phyloP scores from a whole-genome alignment of 2,888 invertebrate genomes.

The Hyalella azteca region DNA sequence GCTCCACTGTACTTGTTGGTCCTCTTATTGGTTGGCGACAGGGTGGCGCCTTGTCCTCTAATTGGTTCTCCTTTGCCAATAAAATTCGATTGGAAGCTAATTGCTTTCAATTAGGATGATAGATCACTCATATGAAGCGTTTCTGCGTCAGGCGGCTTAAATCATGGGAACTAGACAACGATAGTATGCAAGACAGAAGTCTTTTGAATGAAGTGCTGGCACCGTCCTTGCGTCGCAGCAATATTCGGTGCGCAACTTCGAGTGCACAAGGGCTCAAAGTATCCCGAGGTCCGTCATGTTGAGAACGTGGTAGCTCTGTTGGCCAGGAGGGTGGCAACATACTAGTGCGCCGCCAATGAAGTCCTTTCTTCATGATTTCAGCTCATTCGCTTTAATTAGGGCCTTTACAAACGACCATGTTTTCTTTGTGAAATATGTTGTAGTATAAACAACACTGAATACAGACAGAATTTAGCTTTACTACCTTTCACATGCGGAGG shows the following conservation, averaged over 20 bases:
- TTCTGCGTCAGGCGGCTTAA: background rate
- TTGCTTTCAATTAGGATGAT: background rate
- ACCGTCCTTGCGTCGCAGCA: constrained; percentile 6
- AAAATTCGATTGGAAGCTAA: background rate
- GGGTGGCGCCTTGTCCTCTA: background rate
- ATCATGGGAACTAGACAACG: background rate
- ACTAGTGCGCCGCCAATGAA: background rate
- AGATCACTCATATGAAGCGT: background rate
- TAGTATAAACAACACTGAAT: no score
- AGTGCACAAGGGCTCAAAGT: background rate
- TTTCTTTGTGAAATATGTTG: no score
- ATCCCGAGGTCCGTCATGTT: background rate
- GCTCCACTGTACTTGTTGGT: constrained; percentile 8
- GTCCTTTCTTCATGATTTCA: background rate
- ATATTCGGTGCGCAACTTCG: background rate
- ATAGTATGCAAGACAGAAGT: constrained; percentile 11
- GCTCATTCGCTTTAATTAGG: background rate
- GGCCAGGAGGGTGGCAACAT: background rate
- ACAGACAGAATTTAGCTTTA: no score
- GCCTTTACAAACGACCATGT: no score
- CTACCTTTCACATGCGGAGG: no score
- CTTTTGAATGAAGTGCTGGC: constrained; percentile 16
- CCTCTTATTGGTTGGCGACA: background rate
- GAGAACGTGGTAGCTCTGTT: constrained; percentile 26
- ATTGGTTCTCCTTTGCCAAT: constrained; percentile 4